Evolutionary conservation across 2,888 invertebrate genomes (phyloP).

Genomic region (Amblyjoppa proteus): DNA sequence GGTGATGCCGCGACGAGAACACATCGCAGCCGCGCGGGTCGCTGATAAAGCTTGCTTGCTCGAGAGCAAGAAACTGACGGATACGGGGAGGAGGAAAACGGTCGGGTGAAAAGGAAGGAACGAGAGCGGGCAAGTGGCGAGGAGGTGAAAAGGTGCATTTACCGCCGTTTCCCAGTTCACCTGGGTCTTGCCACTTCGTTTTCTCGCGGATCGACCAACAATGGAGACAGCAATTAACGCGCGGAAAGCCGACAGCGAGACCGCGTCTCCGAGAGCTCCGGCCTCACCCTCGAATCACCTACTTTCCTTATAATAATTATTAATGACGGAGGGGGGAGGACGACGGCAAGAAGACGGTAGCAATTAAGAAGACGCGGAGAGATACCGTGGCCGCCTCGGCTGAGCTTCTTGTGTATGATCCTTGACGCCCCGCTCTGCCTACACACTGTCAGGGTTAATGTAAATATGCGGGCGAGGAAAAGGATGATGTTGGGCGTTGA

Average conservation of each 20-base stretch:
- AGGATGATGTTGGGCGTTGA: conserved; percentile 10
- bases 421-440: background rate
- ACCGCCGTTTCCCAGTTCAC: conserved; percentile 69
- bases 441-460: conserved; percentile 39
- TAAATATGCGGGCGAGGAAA: conserved; percentile 37
- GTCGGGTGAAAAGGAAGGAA: conserved; percentile 1
- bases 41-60: conserved; percentile 40
- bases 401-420: conserved; percentile 34
- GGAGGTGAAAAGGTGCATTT: conserved; percentile 66
- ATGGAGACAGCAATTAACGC: conserved; percentile 70
- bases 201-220: conserved; percentile 66
- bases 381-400: conserved; percentile 1
- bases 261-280: conserved; percentile 13
- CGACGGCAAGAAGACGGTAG: conserved; percentile 30
- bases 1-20: conserved; percentile 7
- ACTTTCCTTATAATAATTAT: conserved; percentile 65
- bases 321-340: conserved; percentile 38
- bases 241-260: conserved; percentile 17
- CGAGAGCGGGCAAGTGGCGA: conserved; percentile 20
- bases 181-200: conserved; percentile 69
- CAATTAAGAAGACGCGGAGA: conserved; percentile 51
- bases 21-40: conserved; percentile 23
- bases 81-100: background rate
- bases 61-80: conserved; percentile 17
- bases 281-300: conserved; percentile 47